Percentiles rank a stretch among this genome's conserved stretches.
phyloP scores from a whole-genome alignment of 2,113 vertebrate species.

The Eurypyga helias region DNA sequence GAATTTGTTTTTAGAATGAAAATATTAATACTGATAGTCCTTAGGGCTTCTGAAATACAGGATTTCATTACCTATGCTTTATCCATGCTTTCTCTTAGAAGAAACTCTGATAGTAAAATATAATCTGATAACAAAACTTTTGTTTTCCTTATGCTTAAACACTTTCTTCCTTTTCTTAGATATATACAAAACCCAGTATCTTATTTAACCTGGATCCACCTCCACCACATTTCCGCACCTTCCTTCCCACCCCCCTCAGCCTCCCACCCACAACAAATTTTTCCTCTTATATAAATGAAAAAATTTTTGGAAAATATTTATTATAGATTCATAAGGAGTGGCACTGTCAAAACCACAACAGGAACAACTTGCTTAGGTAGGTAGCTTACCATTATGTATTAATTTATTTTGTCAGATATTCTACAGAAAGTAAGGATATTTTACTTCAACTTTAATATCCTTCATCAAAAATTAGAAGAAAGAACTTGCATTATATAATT shows the following conservation, averaged over 20 bases:
- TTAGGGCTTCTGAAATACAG: background rate
- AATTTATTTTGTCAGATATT: background rate
- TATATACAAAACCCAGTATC: background rate
- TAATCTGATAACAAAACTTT: background rate
- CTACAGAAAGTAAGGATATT: background rate
- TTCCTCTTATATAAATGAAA: background rate
- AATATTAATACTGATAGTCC: background rate
- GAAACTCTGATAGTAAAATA: background rate
- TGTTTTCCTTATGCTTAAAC: background rate
- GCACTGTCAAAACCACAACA: background rate
- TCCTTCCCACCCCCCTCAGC: too few species aligned
- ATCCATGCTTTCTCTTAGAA: background rate
- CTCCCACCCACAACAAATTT: background rate
- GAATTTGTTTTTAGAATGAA: conserved; percentile 34
- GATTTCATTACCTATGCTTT: background rate
- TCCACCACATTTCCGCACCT: too few species aligned
- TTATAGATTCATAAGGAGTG: background rate
- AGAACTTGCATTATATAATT: background rate
- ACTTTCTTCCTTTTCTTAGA: background rate
- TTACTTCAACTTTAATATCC: background rate
- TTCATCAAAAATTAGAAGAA: conserved; percentile 17
- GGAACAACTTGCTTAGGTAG: background rate
- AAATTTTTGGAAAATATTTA: background rate
- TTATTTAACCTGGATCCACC: background rate
- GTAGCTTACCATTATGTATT: background rate